phyloP scores from a whole-genome alignment of 2,113 vertebrate genomes.

The Pelecanoides urinatrix region DNA sequence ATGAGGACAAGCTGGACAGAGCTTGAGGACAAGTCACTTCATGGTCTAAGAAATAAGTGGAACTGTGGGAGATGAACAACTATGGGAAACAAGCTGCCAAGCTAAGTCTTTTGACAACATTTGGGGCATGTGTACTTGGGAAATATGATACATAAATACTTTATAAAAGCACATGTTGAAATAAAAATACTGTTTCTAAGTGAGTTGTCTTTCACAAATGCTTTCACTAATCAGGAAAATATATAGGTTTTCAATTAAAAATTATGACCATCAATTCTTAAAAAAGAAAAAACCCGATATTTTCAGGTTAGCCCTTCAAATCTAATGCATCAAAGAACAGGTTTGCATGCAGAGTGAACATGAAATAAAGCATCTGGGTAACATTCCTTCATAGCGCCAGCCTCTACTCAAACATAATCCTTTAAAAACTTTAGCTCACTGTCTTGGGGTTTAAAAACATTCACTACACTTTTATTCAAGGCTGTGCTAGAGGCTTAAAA shows the following conservation, averaged over 20 bases:
- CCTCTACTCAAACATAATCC: slow-evolving; percentile 6
- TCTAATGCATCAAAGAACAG: background rate
- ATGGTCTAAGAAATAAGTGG: background rate
- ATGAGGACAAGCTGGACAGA: background rate
- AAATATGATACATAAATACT: background rate
- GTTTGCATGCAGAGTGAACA: slow-evolving; percentile 10
- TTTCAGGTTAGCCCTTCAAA: background rate
- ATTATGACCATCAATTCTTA: background rate
- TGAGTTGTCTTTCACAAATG: background rate
- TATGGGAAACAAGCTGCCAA: background rate
- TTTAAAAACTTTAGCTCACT: background rate
- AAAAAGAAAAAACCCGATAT: background rate
- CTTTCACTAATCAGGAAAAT: slow-evolving; percentile 2
- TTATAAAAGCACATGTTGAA: background rate
- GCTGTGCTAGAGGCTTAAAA: background rate
- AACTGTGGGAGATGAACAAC: background rate
- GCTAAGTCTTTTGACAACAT: background rate
- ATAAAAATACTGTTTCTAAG: background rate
- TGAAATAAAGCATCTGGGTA: slow-evolving; percentile 57
- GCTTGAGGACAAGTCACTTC: background rate
- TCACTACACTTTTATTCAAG: background rate
- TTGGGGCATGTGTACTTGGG: background rate
- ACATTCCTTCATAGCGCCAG: slow-evolving; percentile 23
- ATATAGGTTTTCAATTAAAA: background rate
- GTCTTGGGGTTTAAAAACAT: slow-evolving; percentile 22